Conservation (phyloP, 2,888 invertebrate species). For the Apamea monoglypha region DNA sequence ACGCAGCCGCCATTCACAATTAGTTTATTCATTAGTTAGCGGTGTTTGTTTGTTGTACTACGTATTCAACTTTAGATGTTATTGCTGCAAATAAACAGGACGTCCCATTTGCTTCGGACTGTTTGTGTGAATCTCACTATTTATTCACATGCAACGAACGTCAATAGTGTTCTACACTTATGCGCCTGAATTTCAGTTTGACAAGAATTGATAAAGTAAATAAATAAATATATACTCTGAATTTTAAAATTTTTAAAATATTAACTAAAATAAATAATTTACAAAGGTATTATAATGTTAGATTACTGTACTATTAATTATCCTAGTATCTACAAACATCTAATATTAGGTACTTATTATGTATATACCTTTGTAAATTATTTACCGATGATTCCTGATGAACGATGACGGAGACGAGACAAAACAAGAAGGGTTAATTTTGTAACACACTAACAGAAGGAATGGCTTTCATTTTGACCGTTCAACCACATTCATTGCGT, state of each 20-base stretch:
- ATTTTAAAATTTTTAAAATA: neutral
- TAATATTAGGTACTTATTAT: neutral
- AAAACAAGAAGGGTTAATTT: too few species aligned
- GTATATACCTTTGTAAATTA: neutral
- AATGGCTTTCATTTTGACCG: too few species aligned
- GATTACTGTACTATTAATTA: neutral
- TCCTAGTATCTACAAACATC: neutral
- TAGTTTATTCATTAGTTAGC: slow-evolving; percentile 45
- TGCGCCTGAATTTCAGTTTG: neutral
- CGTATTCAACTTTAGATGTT: neutral
- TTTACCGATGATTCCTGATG: neutral
- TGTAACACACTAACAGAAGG: too few species aligned
- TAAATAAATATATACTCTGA: neutral
- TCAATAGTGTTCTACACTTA: neutral
- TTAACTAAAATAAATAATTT: too few species aligned
- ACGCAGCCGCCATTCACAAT: slow-evolving; percentile 30
- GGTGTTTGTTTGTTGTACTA: slow-evolving; percentile 4
- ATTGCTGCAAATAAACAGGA: neutral
- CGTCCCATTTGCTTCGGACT: neutral
- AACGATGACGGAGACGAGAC: too few species aligned
- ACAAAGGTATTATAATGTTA: neutral
- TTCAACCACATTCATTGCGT: too few species aligned
- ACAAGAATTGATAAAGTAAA: neutral
- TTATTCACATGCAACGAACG: neutral
- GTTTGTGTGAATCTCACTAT: neutral